Evolutionary conservation across 64 coral and sea anemone genomes (phyloP), one percentile per base, ranked within the genome.

Genomic region (Pocillopora damicornis): DNA sequence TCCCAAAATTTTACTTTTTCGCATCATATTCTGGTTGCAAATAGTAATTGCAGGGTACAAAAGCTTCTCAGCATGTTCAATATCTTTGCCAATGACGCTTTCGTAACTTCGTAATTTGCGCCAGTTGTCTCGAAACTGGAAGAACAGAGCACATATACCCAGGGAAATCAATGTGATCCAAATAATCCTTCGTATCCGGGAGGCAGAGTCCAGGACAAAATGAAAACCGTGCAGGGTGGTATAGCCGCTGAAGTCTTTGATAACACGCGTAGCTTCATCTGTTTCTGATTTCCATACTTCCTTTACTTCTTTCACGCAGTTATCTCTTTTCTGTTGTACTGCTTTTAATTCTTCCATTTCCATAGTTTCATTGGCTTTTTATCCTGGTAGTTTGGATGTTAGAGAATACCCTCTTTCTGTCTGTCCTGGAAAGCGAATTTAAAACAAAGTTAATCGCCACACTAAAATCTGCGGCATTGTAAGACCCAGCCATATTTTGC

Each of bases 21-120:
- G 77, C 83, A 91, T 78, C 83, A 91, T 91, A 64, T 91, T 91
- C 51, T 91, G 90, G 56, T 91, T 91, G 61, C 90, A 91, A 57
- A 91, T 69, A 20, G 90, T 91, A 35, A 91, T 79, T 12, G 90
- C 90, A 1, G 90, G 90, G 58, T 34, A 91, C 58, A 77, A 16
- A 1, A 92, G 72, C 35, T 75, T 66, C 8, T 84, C 20, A 14
- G 23, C 6, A 2, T 74, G 58, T 56, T 90, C 89, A 37, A 90
- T 15, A 45, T 37, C 74, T 74, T 90, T 90, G 73, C 80, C 58
- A 22, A 90, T 76, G 16, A 63, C 75, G 22, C 60, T 83, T 20
- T 67, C 63, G 20, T 77, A 84, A 18, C 34, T 56, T 13, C 25
- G 35, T 2, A 83, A 34, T 42, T 81, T 90, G 12, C 58, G 18